A percentile compares a stretch with the other conserved stretches of the same genome.
Evolutionary conservation across 2,113 vertebrate genomes (phyloP).

Genomic region (Boleophthalmus pectinirostris): DNA sequence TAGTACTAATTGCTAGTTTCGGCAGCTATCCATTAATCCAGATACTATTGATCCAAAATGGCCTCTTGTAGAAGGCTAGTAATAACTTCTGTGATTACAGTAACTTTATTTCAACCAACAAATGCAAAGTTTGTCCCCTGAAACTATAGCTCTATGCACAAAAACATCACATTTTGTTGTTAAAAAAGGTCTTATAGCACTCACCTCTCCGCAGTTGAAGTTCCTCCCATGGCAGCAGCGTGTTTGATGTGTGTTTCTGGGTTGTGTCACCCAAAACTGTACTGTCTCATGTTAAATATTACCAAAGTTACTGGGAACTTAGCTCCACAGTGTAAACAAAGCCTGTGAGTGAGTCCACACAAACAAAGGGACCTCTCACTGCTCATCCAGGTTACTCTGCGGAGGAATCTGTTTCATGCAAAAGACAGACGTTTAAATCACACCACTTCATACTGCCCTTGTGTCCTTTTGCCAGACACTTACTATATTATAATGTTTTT

Average conservation of each 20-base stretch:
- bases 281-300: constrained; percentile 67
- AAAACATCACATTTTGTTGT: background rate
- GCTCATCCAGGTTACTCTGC: background rate
- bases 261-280: constrained; percentile 47
- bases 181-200: constrained; percentile 20
- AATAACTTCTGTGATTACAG: background rate
- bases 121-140: no score
- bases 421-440: no score
- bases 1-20: no score
- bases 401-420: background rate
- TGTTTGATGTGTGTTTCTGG: constrained; percentile 9
- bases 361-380: constrained; percentile 11
- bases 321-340: constrained; percentile 48
- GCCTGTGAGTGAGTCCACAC: constrained; percentile 39
- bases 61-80: background rate
- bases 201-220: constrained; percentile 48
- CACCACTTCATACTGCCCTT: no score
- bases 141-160: background rate
- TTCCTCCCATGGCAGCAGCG: constrained; percentile 16
- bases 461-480: no score
- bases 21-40: no score
- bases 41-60: background rate
- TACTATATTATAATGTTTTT: no score
- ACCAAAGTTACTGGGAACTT: constrained; percentile 60
- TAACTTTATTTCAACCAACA: background rate